Base-by-base conservation (phyloP, 2,888 invertebrate species). In the Coenonympha arcania region DNA sequence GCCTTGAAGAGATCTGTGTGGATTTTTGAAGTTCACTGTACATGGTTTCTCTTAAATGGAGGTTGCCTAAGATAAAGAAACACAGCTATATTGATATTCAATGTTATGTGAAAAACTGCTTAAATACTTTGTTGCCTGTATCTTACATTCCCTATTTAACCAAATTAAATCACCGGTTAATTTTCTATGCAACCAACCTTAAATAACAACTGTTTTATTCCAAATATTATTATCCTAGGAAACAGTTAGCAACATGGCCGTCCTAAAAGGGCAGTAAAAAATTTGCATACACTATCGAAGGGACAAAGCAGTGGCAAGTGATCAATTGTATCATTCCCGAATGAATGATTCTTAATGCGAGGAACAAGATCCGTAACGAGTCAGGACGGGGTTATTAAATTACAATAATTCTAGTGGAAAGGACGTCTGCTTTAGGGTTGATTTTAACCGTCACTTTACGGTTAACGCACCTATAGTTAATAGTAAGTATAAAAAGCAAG, bases 281-380 rank as follows among this genome's bases (percentile, higher is more conserved):
- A 70, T 72, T 73, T 71, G 69, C 70, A 73, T 73, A 67, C 54
- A 48, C 57, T 62, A 59, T 58, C 48, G 56, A 51, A 50, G 42
- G 30, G 60, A 75, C 75, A 75, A 75, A 70, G 67, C 60, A 62
- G 60, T 73, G 76, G 76, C 83, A 83, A 82, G 82, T 83, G 81
- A 82, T 76, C 81, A 73, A 80, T 84, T 83, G 79, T 82, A 69
- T 66, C 70, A 74, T 77, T 61, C 48, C 43, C 76, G 66, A 75
- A 60, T 76, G 79, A 79, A 77, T 76, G 62, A 62, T 44, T 63
- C 58, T 57, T 71, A 75, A 79, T 75, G 60, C 49, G 56, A 60
- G 61, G 64, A 67, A 66, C 66, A 61, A 66, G 74, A 68, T 62
- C 50, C 40, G 69, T 59, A 46, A 52, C 54, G 46, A 50, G 49